phyloP scores from a whole-genome alignment of 1,140 invertebrate genomes.

The Pachyrhynchus sulphureomaculatus region DNA sequence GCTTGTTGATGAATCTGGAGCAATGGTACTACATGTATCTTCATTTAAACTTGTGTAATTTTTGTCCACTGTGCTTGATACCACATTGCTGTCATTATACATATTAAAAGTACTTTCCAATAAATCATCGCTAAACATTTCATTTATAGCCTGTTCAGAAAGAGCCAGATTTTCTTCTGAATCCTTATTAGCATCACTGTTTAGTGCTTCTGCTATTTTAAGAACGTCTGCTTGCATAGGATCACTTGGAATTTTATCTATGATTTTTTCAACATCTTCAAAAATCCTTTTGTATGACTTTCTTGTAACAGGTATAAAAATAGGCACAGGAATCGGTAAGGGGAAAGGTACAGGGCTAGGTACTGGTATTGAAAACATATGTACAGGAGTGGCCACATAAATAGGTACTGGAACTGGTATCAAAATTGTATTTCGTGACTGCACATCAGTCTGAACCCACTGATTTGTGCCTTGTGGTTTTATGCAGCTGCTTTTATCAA shows the following conservation, averaged over 20 bases:
- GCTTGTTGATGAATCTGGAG: neutral
- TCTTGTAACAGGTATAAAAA: conserved; percentile 86
- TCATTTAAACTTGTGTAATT: too few relatives aligned
- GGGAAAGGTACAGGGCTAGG: conserved; percentile 84
- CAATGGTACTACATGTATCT: too few relatives aligned
- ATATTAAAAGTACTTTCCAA: too few relatives aligned
- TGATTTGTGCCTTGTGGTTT: conserved; percentile 34
- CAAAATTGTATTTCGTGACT: conserved; percentile 40
- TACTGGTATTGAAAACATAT: conserved; percentile 81
- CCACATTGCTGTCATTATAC: too few relatives aligned
- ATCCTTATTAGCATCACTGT: neutral
- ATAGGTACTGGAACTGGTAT: conserved; percentile 87
- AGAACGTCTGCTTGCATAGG: neutral
- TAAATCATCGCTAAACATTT: neutral
- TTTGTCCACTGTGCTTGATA: too few relatives aligned
- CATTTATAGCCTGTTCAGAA: neutral
- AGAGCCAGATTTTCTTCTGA: neutral
- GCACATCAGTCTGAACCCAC: conserved; percentile 57
- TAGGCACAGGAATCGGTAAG: conserved; percentile 84
- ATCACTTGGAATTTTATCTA: neutral
- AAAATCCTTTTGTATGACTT: conserved; percentile 79
- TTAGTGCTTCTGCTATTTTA: conserved; percentile 4
- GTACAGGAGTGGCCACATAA: conserved; percentile 82
- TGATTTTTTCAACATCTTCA: conserved; percentile 64
- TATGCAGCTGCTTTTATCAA: conserved; percentile 19